A percentile compares a stretch with the other conserved stretches of the same genome.
These are phyloP conservation scores for Drosophila antonietae DNA, from an alignment of 2,888 invertebrate species.

Conservation along the genomic window DNA sequence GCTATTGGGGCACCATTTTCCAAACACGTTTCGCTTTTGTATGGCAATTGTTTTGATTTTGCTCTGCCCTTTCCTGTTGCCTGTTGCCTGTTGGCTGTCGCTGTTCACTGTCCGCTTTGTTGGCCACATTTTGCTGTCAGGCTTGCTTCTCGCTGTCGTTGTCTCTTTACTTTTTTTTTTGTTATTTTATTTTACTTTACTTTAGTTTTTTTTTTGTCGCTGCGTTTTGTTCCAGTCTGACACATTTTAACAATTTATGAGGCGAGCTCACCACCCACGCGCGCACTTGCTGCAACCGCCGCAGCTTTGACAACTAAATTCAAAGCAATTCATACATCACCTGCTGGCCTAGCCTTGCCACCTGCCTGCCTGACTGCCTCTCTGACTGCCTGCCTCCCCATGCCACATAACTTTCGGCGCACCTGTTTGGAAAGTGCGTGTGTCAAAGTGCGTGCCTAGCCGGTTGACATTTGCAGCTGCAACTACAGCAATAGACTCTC, in stretches of 20 bases:
- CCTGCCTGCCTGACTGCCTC: not conserved
- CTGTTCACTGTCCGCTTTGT: slow-evolving; percentile 55
- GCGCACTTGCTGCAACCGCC: slow-evolving; percentile 12
- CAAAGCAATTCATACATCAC: slow-evolving; percentile 81
- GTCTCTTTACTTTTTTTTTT: slow-evolving; percentile 7
- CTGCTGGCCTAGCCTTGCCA: slow-evolving; percentile 28
- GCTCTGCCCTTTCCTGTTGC: slow-evolving; percentile 64
- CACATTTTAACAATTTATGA: slow-evolving; percentile 81
- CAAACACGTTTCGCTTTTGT: slow-evolving; percentile 54
- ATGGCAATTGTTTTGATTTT: slow-evolving; percentile 66
- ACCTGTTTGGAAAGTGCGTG: slow-evolving; percentile 75
- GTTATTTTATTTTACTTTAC: too few relatives aligned
- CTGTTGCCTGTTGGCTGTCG: slow-evolving; percentile 29
- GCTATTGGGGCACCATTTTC: slow-evolving; percentile 39
- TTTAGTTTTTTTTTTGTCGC: slow-evolving; percentile 21
- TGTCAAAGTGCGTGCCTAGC: slow-evolving; percentile 76
- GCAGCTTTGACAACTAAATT: slow-evolving; percentile 82
- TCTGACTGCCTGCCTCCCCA: not conserved
- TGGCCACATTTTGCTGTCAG: slow-evolving; percentile 59
- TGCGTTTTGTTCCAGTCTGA: slow-evolving; percentile 67
- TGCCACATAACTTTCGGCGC: slow-evolving; percentile 32
- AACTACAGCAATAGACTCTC: slow-evolving; percentile 2
- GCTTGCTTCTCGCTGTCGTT: slow-evolving; percentile 26
- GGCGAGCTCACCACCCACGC: slow-evolving; percentile 31
- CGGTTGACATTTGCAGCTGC: slow-evolving; percentile 63